Base-by-base conservation (phyloP, 2,888 invertebrate genomes). In the Stenichneumon culpator region DNA sequence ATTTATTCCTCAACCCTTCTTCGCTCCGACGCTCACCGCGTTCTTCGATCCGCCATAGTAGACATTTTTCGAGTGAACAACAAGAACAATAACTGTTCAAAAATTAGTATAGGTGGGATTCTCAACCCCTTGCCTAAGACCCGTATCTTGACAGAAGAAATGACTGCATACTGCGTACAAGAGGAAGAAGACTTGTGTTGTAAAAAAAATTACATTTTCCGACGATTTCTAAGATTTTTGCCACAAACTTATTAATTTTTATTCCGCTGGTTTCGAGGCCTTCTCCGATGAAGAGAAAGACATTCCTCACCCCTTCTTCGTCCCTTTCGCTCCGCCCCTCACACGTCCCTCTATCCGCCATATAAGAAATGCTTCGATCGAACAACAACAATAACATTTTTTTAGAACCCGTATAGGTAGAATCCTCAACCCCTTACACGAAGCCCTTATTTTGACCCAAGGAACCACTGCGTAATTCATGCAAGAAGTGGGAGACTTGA, bases 81-180 rank as follows among this genome's bases (percentile, higher is more conserved):
- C 36, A n/a, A n/a, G n/a, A n/a, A n/a, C n/a, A n/a, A n/a, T n/a
- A n/a, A n/a, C n/a, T n/a, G n/a, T n/a, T n/a, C n/a, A n/a, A n/a
- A n/a, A n/a, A n/a, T n/a, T n/a, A n/a, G n/a, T n/a, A n/a, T n/a
- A n/a, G n/a, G n/a, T n/a, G n/a, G n/a, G n/a, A n/a, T n/a, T n/a
- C n/a, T n/a, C 77, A 78, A 82, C 84, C 86, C 86, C 84, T 54
- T 47, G 68, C 28, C 11, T 11, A 22, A 68, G 60, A n/a, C 52
- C 50, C 79, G 75, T 68, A 70, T 85, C 79, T 75, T 28, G 44
- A 82, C 57, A 16, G 25, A 14, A 52, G 60, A 54, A 54, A 73
- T 11, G 72, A 83, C 87, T 89, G 87, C 89, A 90, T 91, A 91
- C 92, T 91, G 92, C 90, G 91, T 90, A 88, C 89, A 78, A 80